These are phyloP conservation scores for Bucorvus abyssinicus DNA, from an alignment of 2,797 vertebrate genomes.

Conservation along the genomic window DNA sequence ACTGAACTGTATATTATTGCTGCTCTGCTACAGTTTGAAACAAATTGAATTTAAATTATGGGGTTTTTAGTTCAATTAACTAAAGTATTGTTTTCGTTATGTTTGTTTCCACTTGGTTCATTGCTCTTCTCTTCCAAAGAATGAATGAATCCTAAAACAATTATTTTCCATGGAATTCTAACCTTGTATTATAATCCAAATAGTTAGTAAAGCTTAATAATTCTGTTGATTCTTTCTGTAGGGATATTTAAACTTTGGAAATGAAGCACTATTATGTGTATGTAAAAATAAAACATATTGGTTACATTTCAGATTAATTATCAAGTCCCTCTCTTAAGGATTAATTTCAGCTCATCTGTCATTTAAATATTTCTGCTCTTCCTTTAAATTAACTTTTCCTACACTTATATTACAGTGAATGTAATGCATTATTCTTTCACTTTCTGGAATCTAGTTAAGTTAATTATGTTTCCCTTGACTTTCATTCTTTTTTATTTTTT, in stretches of 20 bases:
- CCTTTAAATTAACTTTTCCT: not conserved
- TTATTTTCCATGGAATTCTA: not conserved
- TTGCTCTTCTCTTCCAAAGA: not conserved
- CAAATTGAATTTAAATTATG: not conserved
- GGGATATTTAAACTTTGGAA: not conserved
- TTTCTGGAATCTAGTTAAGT: not conserved
- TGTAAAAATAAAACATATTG: not conserved
- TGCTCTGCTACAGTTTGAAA: constrained; percentile 15
- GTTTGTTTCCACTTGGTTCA: constrained; percentile 12
- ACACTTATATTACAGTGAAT: not conserved
- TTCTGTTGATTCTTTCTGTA: not conserved
- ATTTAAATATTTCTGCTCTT: not conserved
- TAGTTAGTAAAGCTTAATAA: not conserved
- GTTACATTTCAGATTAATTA: not conserved
- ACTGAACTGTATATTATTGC: not conserved
- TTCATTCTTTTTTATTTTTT: too few species aligned
- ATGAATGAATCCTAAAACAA: not conserved
- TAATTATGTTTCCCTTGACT: not conserved
- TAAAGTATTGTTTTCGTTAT: not conserved
- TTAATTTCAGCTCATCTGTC: not conserved
- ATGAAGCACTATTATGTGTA: not conserved
- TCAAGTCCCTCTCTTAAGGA: not conserved
- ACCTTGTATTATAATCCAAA: not conserved
- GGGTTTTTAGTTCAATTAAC: constrained; percentile 11
- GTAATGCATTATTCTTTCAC: not conserved